These are phyloP conservation scores for Lepilemur ruficaudatus DNA, from an alignment of 2,797 vertebrate genomes.

Conservation along the genomic window DNA sequence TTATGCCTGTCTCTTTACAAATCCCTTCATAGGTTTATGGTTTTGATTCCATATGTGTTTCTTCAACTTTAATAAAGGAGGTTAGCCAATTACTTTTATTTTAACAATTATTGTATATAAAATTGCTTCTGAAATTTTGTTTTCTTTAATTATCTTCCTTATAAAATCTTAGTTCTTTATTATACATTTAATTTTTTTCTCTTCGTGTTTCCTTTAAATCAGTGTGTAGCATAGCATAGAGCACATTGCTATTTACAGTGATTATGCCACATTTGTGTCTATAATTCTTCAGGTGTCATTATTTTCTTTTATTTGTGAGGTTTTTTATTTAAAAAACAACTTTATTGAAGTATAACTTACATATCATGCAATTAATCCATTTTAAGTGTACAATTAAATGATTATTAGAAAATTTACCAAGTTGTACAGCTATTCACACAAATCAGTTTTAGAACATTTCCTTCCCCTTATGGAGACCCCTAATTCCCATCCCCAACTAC, in stretches of 20 bases:
- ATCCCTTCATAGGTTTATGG: background rate
- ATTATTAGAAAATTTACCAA: too few relatives aligned
- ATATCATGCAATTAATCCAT: too few relatives aligned
- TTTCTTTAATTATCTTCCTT: background rate
- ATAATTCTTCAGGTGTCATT: background rate
- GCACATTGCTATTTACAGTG: background rate
- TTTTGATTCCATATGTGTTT: background rate
- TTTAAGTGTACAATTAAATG: too few relatives aligned
- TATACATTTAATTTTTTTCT: background rate
- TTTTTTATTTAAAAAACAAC: too few relatives aligned
- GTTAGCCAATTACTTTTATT: background rate
- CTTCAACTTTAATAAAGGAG: background rate
- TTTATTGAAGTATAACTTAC: too few relatives aligned
- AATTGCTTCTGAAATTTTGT: background rate
- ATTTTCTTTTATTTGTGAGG: too few relatives aligned
- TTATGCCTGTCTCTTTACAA: background rate
- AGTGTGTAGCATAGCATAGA: background rate
- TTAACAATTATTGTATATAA: background rate
- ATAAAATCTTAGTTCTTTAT: background rate
- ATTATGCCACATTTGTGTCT: background rate
- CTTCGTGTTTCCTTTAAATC: background rate
- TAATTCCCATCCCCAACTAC: too few relatives aligned
- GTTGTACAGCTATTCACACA: too few relatives aligned
- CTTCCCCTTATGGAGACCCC: too few relatives aligned
- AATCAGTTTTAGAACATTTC: too few relatives aligned